phyloP scores from a whole-genome alignment of 1,140 invertebrate species.

The Nilaparvata lugens region DNA sequence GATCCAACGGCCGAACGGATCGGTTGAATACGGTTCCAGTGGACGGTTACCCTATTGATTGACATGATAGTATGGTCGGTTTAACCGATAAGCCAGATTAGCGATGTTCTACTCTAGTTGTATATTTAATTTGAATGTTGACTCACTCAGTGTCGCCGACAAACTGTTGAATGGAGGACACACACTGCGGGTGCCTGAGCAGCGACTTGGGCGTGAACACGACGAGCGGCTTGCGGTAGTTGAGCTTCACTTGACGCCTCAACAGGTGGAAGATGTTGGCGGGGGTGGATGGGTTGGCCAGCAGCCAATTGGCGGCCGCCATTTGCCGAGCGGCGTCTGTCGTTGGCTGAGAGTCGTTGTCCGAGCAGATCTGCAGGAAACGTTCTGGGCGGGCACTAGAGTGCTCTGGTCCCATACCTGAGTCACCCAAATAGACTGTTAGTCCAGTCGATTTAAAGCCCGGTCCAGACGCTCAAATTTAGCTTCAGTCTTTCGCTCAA shows the following conservation, averaged over 20 bases:
- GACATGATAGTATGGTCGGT: too few relatives aligned
- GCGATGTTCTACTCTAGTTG: too few relatives aligned
- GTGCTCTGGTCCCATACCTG: slow-evolving; percentile 86
- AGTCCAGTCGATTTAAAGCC: too few relatives aligned
- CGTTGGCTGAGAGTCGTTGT: slow-evolving; percentile 63
- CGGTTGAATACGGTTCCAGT: too few relatives aligned
- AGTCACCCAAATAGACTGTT: not conserved
- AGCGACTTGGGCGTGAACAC: slow-evolving; percentile 82
- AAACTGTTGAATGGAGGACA: not conserved
- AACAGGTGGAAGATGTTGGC: slow-evolving; percentile 96
- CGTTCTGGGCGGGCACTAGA: slow-evolving; percentile 87
- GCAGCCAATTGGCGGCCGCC: slow-evolving; percentile 66
- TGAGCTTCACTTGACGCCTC: slow-evolving; percentile 78
- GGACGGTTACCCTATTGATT: too few relatives aligned
- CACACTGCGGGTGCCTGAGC: slow-evolving; percentile 51
- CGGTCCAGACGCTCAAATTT: too few relatives aligned
- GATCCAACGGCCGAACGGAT: too few relatives aligned
- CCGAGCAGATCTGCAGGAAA: slow-evolving; percentile 82
- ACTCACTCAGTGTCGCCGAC: not conserved
- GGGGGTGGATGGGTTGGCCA: slow-evolving; percentile 88
- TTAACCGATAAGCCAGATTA: too few relatives aligned
- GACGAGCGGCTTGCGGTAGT: slow-evolving; percentile 86
- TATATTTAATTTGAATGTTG: too few relatives aligned
- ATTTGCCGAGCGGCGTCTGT: slow-evolving; percentile 43
- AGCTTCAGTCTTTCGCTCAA: too few relatives aligned